Percentiles rank a stretch among this genome's conserved stretches.
These are phyloP conservation scores for Listrodromus nycthemerus DNA, from an alignment of 2,888 invertebrate species.

Conservation along the genomic window DNA sequence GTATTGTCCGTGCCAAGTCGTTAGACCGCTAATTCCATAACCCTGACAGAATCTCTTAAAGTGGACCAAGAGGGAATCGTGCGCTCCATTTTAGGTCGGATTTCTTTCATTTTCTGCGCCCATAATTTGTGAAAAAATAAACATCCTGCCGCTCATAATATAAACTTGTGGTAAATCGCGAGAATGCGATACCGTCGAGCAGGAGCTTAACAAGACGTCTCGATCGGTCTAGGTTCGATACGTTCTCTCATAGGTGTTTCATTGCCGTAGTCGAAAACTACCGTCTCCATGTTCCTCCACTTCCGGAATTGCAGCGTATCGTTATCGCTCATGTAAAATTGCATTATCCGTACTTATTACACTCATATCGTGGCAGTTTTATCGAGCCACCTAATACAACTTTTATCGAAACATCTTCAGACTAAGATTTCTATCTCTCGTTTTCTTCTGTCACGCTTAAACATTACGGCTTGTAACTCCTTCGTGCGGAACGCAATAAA, in stretches of 20 bases:
- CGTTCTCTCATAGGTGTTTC: neutral
- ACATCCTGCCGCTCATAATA: neutral
- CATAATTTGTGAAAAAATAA: neutral
- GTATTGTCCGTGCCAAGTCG: too few relatives aligned
- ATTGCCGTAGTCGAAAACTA: constrained; percentile 33
- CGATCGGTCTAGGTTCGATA: neutral
- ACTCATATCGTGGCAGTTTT: constrained; percentile 38
- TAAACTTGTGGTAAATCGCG: neutral
- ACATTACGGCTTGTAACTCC: constrained; percentile 53
- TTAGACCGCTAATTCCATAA: too few relatives aligned
- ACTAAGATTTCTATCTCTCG: constrained; percentile 52
- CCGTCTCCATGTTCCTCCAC: constrained; percentile 46
- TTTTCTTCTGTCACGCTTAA: constrained; percentile 33
- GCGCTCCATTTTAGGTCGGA: too few relatives aligned
- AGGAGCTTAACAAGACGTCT: neutral
- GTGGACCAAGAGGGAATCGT: too few relatives aligned
- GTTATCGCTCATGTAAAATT: constrained; percentile 21
- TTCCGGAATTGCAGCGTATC: constrained; percentile 52
- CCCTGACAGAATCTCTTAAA: too few relatives aligned
- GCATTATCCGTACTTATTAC: neutral
- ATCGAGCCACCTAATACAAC: constrained; percentile 34
- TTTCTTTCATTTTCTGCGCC: too few relatives aligned
- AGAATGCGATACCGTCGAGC: neutral
- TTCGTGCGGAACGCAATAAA: constrained; percentile 38
- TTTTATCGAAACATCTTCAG: constrained; percentile 42